Evolutionary conservation across 2,888 invertebrate species (phyloP), one percentile per base, ranked within the genome.

Genomic region (Aromia moschata): DNA sequence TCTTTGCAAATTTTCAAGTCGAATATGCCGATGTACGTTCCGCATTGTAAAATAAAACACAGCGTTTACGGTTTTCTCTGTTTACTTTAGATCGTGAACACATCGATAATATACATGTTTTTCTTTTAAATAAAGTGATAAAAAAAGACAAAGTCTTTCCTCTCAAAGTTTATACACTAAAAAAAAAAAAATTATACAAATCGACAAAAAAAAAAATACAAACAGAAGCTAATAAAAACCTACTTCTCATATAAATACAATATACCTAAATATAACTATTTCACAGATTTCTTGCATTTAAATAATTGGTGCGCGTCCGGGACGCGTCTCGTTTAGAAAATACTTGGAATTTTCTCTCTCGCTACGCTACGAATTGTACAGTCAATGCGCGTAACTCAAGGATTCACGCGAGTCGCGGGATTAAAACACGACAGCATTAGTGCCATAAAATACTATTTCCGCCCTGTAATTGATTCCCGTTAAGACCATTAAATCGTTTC

Each of bases 401-500:
- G 31, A 62, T 58, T 60, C 51, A 46, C 40, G 45, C 43, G 38
- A 54, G 12, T 60, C 62, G 57, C 57, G 58, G 43, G 45, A 62
- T 56, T 30, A 58, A 58, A 62, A 56, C 64, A 60, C 60, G 60
- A 65, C 56, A 58, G 58, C 62, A 60, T 60, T 57, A 64, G 68
- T 69, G 67, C 64, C 68, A 54, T 67, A 66, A 64, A 74, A 75
- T 75, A 74, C 72, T 74, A 67, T 72, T 67, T 69, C 70, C 67
- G 74, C 74, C 74, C 75, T 75, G 75, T 74, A 73, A n/a, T 71
- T 54, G 54, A 65, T 66, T 72, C 63, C n/a, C 68, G 12, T 18
- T 38, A 17, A 37, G 7, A 15, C 20, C 25, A 10, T 25, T 36
- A 4, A 25, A 38, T 38, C 37, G 38, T 25, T 20, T 5, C 30